These are phyloP conservation scores for Cryptoblepharus egeriae DNA, from an alignment of 2,797 vertebrate species.

Conservation along the genomic window DNA sequence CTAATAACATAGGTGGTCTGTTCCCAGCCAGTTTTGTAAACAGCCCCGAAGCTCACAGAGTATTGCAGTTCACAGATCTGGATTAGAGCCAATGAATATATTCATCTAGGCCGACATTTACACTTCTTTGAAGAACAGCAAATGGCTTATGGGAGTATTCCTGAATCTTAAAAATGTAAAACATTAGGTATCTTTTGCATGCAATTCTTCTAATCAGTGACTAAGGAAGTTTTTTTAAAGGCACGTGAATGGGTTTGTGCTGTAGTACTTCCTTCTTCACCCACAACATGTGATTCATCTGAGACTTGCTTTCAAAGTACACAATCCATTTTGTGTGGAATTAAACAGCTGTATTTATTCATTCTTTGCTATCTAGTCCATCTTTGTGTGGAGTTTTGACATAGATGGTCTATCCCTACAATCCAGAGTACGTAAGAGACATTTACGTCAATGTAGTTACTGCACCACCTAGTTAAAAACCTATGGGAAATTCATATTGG, in stretches of 20 bases:
- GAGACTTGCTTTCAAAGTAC: conserved; percentile 14
- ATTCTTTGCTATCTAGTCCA: background rate
- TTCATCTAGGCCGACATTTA: conserved; percentile 17
- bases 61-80: background rate
- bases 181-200: conserved; percentile 7
- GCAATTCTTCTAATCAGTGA: background rate
- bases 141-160: conserved; percentile 11
- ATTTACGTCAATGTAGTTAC: too few species aligned
- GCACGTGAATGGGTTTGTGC: background rate
- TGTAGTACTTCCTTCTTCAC: background rate
- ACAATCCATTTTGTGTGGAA: conserved; percentile 16
- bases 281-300: background rate
- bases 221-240: conserved; percentile 5
- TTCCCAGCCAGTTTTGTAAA: background rate
- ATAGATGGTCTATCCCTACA: background rate
- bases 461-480: too few species aligned
- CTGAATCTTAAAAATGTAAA: conserved; percentile 13
- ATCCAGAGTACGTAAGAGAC: too few species aligned
- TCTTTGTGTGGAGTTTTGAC: background rate
- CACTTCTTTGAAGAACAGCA: conserved; percentile 13
- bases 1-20: background rate
- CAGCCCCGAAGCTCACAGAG: background rate
- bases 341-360: conserved; percentile 12
- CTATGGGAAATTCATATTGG: too few species aligned
- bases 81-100: conserved; percentile 20